Evolutionary conservation across 1,140 invertebrate genomes (phyloP), one percentile per base, ranked within the genome.

Genomic region (Harpegnathos saltator): DNA sequence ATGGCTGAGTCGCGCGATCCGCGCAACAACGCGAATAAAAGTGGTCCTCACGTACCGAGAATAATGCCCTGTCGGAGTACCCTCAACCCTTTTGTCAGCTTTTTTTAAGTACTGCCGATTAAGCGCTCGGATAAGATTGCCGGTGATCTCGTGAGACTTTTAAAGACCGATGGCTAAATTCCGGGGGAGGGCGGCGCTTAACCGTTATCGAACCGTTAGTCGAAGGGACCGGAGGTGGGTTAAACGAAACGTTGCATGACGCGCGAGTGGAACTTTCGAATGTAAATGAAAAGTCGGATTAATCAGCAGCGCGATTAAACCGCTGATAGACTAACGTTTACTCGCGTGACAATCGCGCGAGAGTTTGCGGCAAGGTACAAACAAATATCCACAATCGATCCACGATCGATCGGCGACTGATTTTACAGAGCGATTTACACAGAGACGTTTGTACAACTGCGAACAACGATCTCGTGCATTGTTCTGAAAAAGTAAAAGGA

Each of bases 21-120:
- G 1, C 1, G 29, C 29, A 5, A 33, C 1, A 33, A 33, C 29
- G 29, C 38, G 38, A 11, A 9, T 44, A 44, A 44, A 44, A 77
- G 48, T 59, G 17, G 1, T 44, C 12, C 9, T 69, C 54, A 38
- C 19, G 33, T 24, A 22, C 3, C 48, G 22, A 15, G 62, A 77
- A 77, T 77, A 66, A 77, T 52, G 26, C 73, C 65, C 59, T 12
- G n/a, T 75, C n/a, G 5, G 59, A 77, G 29, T 24, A n/a, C 19
- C 24, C 19, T 38, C 19, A 26, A 77, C 26, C n/a, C n/a, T 66
- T 77, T 33, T 56, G 63, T 78, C 63, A 78, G 75, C 63, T 58
- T 58, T 78, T 78, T 22, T 69, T 58, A 69, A 78, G 33, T 11
- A 44, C 15, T 3, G 33, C 12, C 33, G n/a, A 44, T 26, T 68